A percentile compares a stretch with the other conserved stretches of the same genome.
phyloP scores from a whole-genome alignment of 2,888 invertebrate genomes.

The Drosophila melanosoma region DNA sequence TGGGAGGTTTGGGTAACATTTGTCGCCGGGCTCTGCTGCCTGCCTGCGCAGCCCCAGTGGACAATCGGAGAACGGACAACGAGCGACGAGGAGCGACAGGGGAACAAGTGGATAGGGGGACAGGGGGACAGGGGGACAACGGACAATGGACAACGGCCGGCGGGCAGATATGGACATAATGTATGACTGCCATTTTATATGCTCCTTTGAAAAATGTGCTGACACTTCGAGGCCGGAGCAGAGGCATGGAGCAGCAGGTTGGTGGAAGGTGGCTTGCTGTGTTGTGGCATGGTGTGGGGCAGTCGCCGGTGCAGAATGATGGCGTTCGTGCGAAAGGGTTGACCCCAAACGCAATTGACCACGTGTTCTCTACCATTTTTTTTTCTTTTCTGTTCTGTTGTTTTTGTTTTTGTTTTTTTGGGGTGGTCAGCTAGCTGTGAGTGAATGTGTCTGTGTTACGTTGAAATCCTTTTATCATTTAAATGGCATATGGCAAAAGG shows the following conservation, averaged over 20 bases:
- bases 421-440: constrained; percentile 1
- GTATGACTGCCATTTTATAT: constrained; percentile 76
- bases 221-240: constrained; percentile 69
- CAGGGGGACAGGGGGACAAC: background rate
- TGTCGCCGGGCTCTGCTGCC: background rate
- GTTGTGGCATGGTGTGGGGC: background rate
- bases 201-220: constrained; percentile 81
- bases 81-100: background rate
- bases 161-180: constrained; percentile 79
- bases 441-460: constrained; percentile 33
- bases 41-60: constrained; percentile 8
- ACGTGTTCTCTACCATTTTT: constrained; percentile 70
- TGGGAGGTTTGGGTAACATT: constrained; percentile 13
- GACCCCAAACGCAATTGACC: constrained; percentile 83
- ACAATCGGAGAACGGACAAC: constrained; percentile 3
- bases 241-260: constrained; percentile 21
- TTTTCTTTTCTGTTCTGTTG: background rate
- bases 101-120: background rate
- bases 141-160: constrained; percentile 34
- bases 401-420: constrained; percentile 15
- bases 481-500: constrained; percentile 80
- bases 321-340: constrained; percentile 80
- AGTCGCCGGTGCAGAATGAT: constrained; percentile 59
- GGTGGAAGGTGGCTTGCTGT: background rate
- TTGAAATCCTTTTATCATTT: constrained; percentile 81